Percentiles rank a stretch among this genome's conserved stretches.
Evolutionary conservation across 2,888 invertebrate genomes (phyloP).

Genomic region (Pristionchus fissidentatus): DNA sequence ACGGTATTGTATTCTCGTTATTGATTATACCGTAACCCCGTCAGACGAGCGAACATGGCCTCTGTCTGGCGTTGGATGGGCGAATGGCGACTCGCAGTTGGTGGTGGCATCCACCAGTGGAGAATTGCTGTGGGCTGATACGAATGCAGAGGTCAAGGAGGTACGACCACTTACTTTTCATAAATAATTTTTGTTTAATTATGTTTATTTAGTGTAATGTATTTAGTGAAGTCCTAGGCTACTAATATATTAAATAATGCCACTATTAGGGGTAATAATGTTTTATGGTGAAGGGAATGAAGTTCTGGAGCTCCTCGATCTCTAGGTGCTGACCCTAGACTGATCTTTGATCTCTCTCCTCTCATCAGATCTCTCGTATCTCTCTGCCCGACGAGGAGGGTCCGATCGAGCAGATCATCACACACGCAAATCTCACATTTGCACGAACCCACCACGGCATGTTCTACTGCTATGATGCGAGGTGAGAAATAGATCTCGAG

Average conservation of each 20-base stretch:
- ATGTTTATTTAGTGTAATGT: too few species aligned
- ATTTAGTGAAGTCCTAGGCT: too few species aligned
- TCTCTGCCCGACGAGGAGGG: slow-evolving; percentile 33
- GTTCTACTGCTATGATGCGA: slow-evolving; percentile 45
- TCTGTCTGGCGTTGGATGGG: slow-evolving; percentile 41
- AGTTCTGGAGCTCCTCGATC: too few species aligned
- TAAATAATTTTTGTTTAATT: too few species aligned
- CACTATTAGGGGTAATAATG: too few species aligned
- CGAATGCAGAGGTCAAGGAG: slow-evolving; percentile 29
- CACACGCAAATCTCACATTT: neutral
- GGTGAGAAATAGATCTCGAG: neutral
- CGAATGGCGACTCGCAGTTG: neutral
- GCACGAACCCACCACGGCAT: slow-evolving; percentile 40
- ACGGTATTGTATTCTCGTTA: neutral
- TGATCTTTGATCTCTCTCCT: too few species aligned
- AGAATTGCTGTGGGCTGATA: slow-evolving; percentile 41
- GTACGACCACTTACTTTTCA: too few species aligned
- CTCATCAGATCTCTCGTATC: slow-evolving; percentile 13
- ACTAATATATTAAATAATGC: too few species aligned
- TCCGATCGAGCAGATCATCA: slow-evolving; percentile 36
- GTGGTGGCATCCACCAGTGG: slow-evolving; percentile 15
- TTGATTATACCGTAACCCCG: neutral
- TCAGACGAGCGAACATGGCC: slow-evolving; percentile 1
- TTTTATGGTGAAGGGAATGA: too few species aligned
- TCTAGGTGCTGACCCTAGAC: neutral